Evolutionary conservation across 2,113 vertebrate species (phyloP), one percentile per base, ranked within the genome.

Genomic region (Circaetus gallicus): DNA sequence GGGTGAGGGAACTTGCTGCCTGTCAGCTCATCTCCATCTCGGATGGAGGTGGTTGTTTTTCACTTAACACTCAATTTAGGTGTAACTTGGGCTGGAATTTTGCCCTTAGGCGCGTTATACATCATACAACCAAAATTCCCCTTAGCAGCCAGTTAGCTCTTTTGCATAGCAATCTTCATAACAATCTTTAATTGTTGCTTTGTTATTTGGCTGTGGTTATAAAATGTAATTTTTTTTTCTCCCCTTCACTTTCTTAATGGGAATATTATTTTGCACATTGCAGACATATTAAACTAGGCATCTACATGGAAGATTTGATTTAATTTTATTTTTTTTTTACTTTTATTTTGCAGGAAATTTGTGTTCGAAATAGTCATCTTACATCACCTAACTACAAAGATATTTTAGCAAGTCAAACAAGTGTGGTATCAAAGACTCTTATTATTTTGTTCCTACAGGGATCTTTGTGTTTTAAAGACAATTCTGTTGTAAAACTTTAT

Each of bases 401-500:
- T 50, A 38, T 45, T 86, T 87, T 15, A 91, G n/a, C 22, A 47
- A 52, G 31, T 24, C 69, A 87, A 65, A 73, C 77, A 90, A 86
- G 9, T 81, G 69, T 1, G 1, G n/a, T 66, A 78, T 74, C 69
- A 74, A 86, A 91, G 67, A 55, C 45, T 74, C 21, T 62, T 83
- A 61, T 47, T 89, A 25, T 53, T 90, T 91, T 88, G 10, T 67
- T 83, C 59, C 80, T 70, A 62, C 16, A 17, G 76, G 45, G 50
- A 67, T 53, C 53, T 90, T 95, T 21, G 79, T 82, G 31, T 71
- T 94, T 95, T 94, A 94, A 91, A 88, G 89, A 66, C 56, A 91
- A 78, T 86, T 92, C 76, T 95, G 50, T 94, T 83, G 80, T 89
- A 95, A 93, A 45, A 53, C 9, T 6, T 86, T 93, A 66, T 9